A percentile compares a stretch with the other conserved stretches of the same genome.
Conservation (phyloP, 2,797 vertebrate genomes). For the Megalops cyprinoides region DNA sequence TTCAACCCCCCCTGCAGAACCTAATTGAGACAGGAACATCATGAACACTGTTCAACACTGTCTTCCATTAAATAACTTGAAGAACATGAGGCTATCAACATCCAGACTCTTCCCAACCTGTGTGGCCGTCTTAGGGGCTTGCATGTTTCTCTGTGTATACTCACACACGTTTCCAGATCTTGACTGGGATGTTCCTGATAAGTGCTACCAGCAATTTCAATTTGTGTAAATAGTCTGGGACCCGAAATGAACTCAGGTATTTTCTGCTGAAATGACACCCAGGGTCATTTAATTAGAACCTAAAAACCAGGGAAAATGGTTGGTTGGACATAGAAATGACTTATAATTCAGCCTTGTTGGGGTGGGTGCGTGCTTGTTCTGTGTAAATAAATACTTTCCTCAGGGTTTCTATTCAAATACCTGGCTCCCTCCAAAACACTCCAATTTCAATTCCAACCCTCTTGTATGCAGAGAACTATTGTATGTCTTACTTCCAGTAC, state of each 20-base stretch:
- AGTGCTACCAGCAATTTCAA: not conserved
- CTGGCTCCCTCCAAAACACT: no score
- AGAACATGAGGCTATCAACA: not conserved
- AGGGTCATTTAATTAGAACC: not conserved
- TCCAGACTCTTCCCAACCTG: not conserved
- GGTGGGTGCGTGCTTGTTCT: no score
- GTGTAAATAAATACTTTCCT: no score
- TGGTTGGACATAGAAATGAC: not conserved
- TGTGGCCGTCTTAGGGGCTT: not conserved
- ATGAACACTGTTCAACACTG: not conserved
- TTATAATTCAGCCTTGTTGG: no score
- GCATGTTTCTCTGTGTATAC: not conserved
- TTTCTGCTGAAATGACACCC: not conserved
- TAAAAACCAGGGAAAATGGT: not conserved
- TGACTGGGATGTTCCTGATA: not conserved
- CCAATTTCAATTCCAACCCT: no score
- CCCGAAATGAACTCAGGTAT: not conserved
- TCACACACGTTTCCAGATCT: not conserved
- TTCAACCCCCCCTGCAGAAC: not conserved
- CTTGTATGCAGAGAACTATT: no score
- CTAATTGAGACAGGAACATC: not conserved
- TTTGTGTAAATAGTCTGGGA: not conserved
- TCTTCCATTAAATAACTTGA: not conserved
- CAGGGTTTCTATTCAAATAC: no score
- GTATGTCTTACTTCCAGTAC: no score